Conservation (phyloP, 2,797 vertebrate genomes). For the Pteropus rufus region DNA sequence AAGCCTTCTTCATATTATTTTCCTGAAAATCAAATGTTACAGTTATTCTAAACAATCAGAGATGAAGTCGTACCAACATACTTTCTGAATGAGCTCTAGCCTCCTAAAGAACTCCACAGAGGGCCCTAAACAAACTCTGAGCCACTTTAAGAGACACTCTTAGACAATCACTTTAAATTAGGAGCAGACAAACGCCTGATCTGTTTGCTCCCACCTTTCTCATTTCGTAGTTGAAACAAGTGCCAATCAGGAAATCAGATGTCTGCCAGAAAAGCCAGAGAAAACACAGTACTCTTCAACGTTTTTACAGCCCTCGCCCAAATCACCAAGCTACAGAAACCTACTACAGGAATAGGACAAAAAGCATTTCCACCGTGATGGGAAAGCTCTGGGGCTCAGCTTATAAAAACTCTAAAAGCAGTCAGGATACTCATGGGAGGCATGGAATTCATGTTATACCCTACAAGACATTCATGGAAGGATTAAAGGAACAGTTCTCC, state of each 20-base stretch:
- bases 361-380: neutral
- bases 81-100: neutral
- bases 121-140: neutral
- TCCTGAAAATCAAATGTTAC: constrained; percentile 19
- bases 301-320: neutral
- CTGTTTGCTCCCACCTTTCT: neutral
- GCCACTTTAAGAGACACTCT: neutral
- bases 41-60: constrained; percentile 21
- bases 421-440: neutral
- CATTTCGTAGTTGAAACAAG: constrained; percentile 29
- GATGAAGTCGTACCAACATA: neutral
- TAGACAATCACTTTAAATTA: neutral
- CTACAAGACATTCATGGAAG: neutral
- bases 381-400: neutral
- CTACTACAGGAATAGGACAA: neutral
- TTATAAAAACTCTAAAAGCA: neutral
- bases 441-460: neutral
- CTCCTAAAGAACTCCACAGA: neutral
- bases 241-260: neutral
- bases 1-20: neutral
- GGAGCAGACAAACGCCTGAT: neutral
- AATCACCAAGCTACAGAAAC: neutral
- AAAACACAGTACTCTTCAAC: neutral
- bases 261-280: neutral
- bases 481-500: neutral